Conservation (phyloP, 2,888 invertebrate species). For the Geotrupes spiniger region DNA sequence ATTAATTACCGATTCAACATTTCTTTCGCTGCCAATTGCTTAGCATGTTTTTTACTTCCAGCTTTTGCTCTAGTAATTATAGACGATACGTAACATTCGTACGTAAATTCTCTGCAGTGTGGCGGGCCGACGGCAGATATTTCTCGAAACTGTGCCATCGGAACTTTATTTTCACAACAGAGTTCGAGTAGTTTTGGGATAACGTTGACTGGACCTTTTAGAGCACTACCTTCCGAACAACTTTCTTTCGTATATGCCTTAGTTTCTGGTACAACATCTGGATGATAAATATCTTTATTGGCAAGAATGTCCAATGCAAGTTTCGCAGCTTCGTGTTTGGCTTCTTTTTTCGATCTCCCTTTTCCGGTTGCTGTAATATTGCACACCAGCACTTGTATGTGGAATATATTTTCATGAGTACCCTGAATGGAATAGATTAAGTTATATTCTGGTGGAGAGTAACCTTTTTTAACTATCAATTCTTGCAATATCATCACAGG, state of each 20-base stretch:
- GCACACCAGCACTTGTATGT: slow-evolving; percentile 48
- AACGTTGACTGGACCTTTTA: slow-evolving; percentile 30
- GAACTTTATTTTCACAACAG: slow-evolving; percentile 52
- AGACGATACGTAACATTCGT: slow-evolving; percentile 55
- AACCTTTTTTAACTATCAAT: slow-evolving; percentile 56
- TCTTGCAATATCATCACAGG: slow-evolving; percentile 67
- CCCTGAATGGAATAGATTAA: slow-evolving; percentile 37
- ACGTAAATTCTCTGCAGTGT: slow-evolving; percentile 62
- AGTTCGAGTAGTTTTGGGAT: slow-evolving; percentile 46
- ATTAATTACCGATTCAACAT: slow-evolving; percentile 43
- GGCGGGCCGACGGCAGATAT: slow-evolving; percentile 65
- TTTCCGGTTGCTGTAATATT: slow-evolving; percentile 40
- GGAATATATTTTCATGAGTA: slow-evolving; percentile 52
- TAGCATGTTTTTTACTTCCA: slow-evolving; percentile 64
- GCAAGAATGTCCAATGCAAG: slow-evolving; percentile 51
- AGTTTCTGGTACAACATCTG: slow-evolving; percentile 31
- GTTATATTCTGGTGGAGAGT: slow-evolving; percentile 55
- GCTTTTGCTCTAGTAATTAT: slow-evolving; percentile 57
- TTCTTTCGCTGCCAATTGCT: slow-evolving; percentile 59
- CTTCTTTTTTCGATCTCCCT: slow-evolving; percentile 56
- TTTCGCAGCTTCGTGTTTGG: slow-evolving; percentile 60
- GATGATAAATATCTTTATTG: slow-evolving; percentile 42
- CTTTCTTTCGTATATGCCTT: slow-evolving; percentile 33
- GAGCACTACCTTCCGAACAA: slow-evolving; percentile 25
- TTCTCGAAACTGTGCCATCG: slow-evolving; percentile 54